Base-by-base conservation (phyloP, 2,113 vertebrate species). In the Alethe castanea region DNA sequence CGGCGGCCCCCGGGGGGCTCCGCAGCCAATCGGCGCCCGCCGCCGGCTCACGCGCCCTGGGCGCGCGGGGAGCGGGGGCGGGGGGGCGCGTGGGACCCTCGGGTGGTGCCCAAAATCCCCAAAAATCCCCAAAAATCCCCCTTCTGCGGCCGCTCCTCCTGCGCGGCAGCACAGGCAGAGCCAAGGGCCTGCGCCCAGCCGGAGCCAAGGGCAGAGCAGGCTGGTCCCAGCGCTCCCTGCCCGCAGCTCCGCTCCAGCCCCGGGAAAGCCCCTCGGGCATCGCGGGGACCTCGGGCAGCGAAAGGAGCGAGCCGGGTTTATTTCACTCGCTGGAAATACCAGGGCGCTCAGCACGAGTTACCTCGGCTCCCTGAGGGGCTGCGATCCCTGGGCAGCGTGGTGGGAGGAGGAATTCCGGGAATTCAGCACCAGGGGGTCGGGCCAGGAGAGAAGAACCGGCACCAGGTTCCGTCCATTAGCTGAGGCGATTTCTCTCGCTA, bases 41-140 rank as follows among this genome's bases (percentile, higher is more conserved):
- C 35, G 97, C 97, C 98, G 98, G 98, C 98, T 98, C 98, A 99
- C 97, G 95, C 98, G 98, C 98, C 97, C 98, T 96, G 97, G 81
- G 97, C 97, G 97, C 92, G 97, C 54, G 80, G 26, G 35, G 40
- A 26, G 9, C 6, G 81, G 45, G 76, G 8, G 15, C n/a, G 29
- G 7, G 67, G 56, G 57, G 81, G 87, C 88, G 85, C 44, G 67
- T n/a, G 52, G 59, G n/a, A n/a, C 44, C 66, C 80, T 4, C n/a
- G 9, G 50, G 5, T 11, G 81, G 61, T 12, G 89, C 47, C 50
- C 5, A 19, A 31, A 57, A 14, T 1, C 19, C 35, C 13, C 19
- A 0, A 24, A 5, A 47, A 47, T 47, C 45, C 26, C 52, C 48
- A 14, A 14, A 45, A 77, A 52, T 19, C 23, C 28, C 28, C 73